Base-by-base conservation (phyloP, 1,140 invertebrate species). In the Gryon sp. region DNA sequence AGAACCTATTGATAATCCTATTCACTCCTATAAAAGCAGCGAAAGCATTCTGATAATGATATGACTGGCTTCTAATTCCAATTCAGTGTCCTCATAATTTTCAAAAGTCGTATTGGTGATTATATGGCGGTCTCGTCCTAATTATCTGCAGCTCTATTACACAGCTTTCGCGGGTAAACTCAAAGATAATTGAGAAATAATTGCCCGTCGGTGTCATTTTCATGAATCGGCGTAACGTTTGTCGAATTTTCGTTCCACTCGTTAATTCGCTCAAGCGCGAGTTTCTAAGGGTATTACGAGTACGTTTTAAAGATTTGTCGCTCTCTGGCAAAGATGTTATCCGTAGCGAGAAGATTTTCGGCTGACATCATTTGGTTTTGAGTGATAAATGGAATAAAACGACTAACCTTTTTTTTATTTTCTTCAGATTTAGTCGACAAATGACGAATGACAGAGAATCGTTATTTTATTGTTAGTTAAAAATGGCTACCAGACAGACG, bases 121-220 rank as follows among this genome's bases (percentile, higher is more conserved):
- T 66, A 53, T 66, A 55, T 46, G 52, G 43, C 24, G 46, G 32
- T 66, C 53, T 66, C 41, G 60, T 55, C 32, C 70, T 66, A 75
- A 75, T 75, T 75, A 75, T 53, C 36, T 14, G n/a, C 32, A 32
- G 40, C 55, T 63, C 59, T 48, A 65, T 73, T 73, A 73, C 34
- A 40, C 22, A 48, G 41, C 59, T 65, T 65, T 12, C 18, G 20
- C 30, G 60, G 30, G 32, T 48, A 55, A 55, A 55, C 24, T 7
- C 30, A 32, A 55, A 68, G 62, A 36, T 75, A 75, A 62, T 68
- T 53, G 55, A 66, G 53, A 40, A 75, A 75, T 66, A 75, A 75
- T 75, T 66, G 62, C 30, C 36, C 26, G 26, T 45, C 55, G 30
- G 36, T 75, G 72, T 75, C 72, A 62, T 75, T 75, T 66, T 45